Evolutionary conservation across 2,888 invertebrate genomes (phyloP).

Genomic region (Gari tellinella): DNA sequence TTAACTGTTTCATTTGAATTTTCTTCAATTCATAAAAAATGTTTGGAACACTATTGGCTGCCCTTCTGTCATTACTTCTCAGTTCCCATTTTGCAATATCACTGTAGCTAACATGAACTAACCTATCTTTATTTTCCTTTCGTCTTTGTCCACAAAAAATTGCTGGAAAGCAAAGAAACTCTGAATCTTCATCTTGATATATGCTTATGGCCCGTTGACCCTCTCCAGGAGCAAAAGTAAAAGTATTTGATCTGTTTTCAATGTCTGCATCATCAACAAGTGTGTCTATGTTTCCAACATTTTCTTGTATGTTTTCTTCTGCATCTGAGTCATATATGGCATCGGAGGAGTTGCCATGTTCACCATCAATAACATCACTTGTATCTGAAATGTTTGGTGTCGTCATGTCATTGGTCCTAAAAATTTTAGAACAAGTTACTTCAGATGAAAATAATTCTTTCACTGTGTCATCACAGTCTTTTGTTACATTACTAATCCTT

Average conservation of each 20-base stretch:
- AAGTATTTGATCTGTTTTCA: constrained; percentile 24
- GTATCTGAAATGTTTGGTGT: no score
- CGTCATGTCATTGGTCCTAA: neutral
- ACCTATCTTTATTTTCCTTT: constrained; percentile 22
- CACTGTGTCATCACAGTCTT: constrained; percentile 3
- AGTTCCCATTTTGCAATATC: constrained; percentile 11
- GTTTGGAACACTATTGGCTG: constrained; percentile 43
- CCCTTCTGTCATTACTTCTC: constrained; percentile 30
- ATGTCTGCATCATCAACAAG: constrained; percentile 31
- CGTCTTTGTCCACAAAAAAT: constrained; percentile 43
- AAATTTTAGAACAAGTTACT: neutral
- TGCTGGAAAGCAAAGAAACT: constrained; percentile 47
- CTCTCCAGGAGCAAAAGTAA: constrained; percentile 56
- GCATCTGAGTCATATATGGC: constrained; percentile 27
- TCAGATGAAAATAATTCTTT: neutral
- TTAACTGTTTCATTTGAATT: no score
- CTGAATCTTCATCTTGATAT: constrained; percentile 49
- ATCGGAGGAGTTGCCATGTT: no score
- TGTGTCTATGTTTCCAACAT: constrained; percentile 36
- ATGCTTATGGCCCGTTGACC: constrained; percentile 48
- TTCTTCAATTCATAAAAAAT: constrained; percentile 21
- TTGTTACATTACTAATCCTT: constrained; percentile 20
- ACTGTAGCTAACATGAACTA: constrained; percentile 16
- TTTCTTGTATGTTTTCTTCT: constrained; percentile 23
- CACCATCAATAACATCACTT: no score